Percentiles rank a stretch among this genome's conserved stretches.
Conservation (phyloP, 2,113 vertebrate genomes). For the Hypomesus transpacificus region DNA sequence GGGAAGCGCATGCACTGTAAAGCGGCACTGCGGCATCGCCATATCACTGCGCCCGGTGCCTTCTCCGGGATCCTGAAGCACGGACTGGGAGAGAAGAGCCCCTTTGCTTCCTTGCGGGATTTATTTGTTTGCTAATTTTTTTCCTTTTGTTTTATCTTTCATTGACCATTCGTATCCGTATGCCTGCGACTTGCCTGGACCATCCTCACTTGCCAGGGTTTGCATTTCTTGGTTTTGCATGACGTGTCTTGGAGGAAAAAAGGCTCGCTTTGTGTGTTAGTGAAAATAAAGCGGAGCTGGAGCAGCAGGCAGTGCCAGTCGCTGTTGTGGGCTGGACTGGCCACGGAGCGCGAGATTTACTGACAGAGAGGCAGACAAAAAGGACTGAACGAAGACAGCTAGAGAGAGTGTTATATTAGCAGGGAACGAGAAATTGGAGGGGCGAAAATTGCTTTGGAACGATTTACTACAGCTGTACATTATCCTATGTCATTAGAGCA, state of each 20-base stretch:
- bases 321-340: slow-evolving; percentile 61
- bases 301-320: slow-evolving; percentile 56
- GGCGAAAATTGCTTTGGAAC: slow-evolving; percentile 47
- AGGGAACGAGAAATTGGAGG: slow-evolving; percentile 40
- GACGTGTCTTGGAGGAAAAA: slow-evolving; percentile 60
- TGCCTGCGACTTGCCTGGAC: slow-evolving; percentile 71
- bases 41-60: slow-evolving; percentile 76
- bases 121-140: slow-evolving; percentile 65
- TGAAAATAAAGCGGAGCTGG: slow-evolving; percentile 57
- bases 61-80: slow-evolving; percentile 74
- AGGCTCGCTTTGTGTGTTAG: slow-evolving; percentile 58
- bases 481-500: slow-evolving; percentile 60
- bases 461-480: slow-evolving; percentile 50
- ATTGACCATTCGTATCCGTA: slow-evolving; percentile 51
- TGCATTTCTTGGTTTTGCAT: slow-evolving; percentile 65
- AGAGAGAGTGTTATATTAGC: slow-evolving; percentile 56
- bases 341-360: slow-evolving; percentile 60
- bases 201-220: slow-evolving; percentile 67
- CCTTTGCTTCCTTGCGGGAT: slow-evolving; percentile 65
- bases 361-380: slow-evolving; percentile 68
- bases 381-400: slow-evolving; percentile 55
- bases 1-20: slow-evolving; percentile 74
- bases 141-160: slow-evolving; percentile 53
- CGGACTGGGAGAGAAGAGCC: slow-evolving; percentile 65
- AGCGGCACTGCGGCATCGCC: slow-evolving; percentile 78